These are phyloP conservation scores for Zaprionus capensis DNA, from an alignment of 1,140 invertebrate species.

Conservation along the genomic window DNA sequence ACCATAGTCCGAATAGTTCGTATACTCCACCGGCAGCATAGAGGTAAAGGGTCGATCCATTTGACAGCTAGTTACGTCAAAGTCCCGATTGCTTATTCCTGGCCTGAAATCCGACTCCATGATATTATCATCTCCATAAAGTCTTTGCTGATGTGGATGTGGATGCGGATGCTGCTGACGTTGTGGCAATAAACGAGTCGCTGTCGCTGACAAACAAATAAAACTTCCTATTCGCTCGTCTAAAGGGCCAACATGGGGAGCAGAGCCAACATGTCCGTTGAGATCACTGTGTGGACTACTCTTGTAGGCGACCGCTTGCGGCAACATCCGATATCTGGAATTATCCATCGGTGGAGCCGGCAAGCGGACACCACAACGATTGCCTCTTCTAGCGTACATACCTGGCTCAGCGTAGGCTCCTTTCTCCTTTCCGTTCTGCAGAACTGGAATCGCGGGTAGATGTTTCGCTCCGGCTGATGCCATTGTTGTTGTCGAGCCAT, in stretches of 20 bases:
- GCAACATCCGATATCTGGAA: slow-evolving; percentile 78
- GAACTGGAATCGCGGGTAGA: slow-evolving; percentile 49
- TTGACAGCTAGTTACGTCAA: slow-evolving; percentile 39
- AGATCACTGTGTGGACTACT: slow-evolving; percentile 36
- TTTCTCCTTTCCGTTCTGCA: slow-evolving; percentile 43
- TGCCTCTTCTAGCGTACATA: slow-evolving; percentile 52
- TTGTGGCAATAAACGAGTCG: slow-evolving; percentile 64
- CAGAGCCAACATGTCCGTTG: slow-evolving; percentile 75
- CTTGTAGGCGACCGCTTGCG: slow-evolving; percentile 44
- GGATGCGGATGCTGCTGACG: slow-evolving; percentile 10
- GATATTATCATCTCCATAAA: slow-evolving; percentile 50
- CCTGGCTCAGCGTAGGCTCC: slow-evolving; percentile 39
- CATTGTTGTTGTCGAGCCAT: slow-evolving; percentile 60
- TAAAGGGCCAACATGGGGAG: slow-evolving; percentile 49
- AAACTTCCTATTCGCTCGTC: slow-evolving; percentile 43
- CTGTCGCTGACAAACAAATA: slow-evolving; percentile 65
- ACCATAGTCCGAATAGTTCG: slow-evolving; percentile 88
- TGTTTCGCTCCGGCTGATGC: slow-evolving; percentile 34
- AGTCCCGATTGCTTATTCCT: slow-evolving; percentile 30
- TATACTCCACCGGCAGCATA: slow-evolving; percentile 85
- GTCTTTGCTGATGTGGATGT: slow-evolving; percentile 21
- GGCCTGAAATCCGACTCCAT: slow-evolving; percentile 18
- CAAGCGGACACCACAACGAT: slow-evolving; percentile 52
- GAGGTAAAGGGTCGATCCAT: slow-evolving; percentile 64
- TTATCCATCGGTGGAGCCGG: slow-evolving; percentile 69